Evolutionary conservation across 2,888 invertebrate genomes (phyloP).

Genomic region (Orchesellides sinensis): DNA sequence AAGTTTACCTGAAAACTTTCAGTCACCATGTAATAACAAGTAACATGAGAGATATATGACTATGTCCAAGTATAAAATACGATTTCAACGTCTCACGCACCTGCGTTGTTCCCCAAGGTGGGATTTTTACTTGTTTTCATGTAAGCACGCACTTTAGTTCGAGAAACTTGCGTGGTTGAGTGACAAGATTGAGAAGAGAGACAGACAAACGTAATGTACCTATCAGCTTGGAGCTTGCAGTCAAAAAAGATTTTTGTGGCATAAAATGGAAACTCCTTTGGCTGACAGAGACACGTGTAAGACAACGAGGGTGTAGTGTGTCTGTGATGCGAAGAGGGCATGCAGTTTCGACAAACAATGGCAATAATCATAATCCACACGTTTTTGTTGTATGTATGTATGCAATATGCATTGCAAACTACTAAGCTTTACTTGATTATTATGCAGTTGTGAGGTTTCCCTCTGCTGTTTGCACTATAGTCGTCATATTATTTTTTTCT

Average conservation of each 20-base stretch:
- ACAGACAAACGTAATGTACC: too few species aligned
- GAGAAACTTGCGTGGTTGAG: slow-evolving; percentile 3
- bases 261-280: slow-evolving; percentile 48
- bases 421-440: slow-evolving; percentile 15
- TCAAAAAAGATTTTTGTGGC: slow-evolving; percentile 18
- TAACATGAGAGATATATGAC: too few species aligned
- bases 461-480: neutral
- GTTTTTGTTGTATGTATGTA: slow-evolving; percentile 26
- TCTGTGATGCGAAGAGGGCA: slow-evolving; percentile 45
- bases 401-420: too few species aligned
- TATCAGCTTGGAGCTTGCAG: too few species aligned
- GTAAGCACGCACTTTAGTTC: too few species aligned
- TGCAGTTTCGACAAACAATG: slow-evolving; percentile 62
- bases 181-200: neutral
- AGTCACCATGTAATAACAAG: too few species aligned
- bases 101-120: too few species aligned
- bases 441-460: slow-evolving; percentile 57
- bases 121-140: too few species aligned
- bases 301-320: slow-evolving; percentile 48
- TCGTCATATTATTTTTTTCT: neutral
- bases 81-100: too few species aligned
- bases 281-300: slow-evolving; percentile 57
- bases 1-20: too few species aligned
- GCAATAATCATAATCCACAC: slow-evolving; percentile 60
- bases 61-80: too few species aligned